Evolutionary conservation across 2,113 vertebrate genomes (phyloP), one percentile per base, ranked within the genome.

Genomic region (Rhea americana): DNA sequence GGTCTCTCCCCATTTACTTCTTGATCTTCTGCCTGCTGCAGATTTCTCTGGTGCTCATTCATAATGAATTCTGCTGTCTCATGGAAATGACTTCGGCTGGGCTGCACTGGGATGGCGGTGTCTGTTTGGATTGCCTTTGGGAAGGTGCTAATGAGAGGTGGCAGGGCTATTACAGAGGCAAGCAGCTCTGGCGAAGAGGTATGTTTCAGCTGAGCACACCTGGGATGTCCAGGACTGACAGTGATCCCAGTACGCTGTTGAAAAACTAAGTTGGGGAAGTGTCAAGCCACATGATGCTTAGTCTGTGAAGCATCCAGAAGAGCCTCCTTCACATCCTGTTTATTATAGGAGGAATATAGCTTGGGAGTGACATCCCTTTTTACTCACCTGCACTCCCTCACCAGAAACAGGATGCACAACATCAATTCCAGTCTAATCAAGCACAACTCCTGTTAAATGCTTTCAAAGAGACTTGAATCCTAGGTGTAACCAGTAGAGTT

Each of bases 1-100:
- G 89, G 86, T 91, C 90, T 94, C 74, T 94, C 62, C 14, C 56
- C 70, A 86, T 95, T 93, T 95, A 37, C 13, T 88, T 65, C 72
- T 85, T 55, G 6, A 18, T 30, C 41, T 9, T 50, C 35, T 0
- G 0, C 45, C 72, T 22, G 41, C 87, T 73, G 53, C 1, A 1
- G 50, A 22, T 81, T 85, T 43, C 70, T 94, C 70, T 53, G 22
- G 66, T 0, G 4, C 25, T 90, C 70, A 5, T 84, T 91, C 39
- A 56, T 93, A 68, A 93, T 73, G 77, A 79, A 92, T 93, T 65
- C 86, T 84, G 65, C 81, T 72, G 43, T 37, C 90, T 66, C 66
- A 24, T n/a, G 66, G 93, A 72, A 65, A 72, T 56, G 47, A 61
- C 66, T 70, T 6, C 0, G 1, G 39, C 2, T 79, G 71, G 85